phyloP scores from a whole-genome alignment of 2,113 vertebrate genomes.

The Agapornis roseicollis region DNA sequence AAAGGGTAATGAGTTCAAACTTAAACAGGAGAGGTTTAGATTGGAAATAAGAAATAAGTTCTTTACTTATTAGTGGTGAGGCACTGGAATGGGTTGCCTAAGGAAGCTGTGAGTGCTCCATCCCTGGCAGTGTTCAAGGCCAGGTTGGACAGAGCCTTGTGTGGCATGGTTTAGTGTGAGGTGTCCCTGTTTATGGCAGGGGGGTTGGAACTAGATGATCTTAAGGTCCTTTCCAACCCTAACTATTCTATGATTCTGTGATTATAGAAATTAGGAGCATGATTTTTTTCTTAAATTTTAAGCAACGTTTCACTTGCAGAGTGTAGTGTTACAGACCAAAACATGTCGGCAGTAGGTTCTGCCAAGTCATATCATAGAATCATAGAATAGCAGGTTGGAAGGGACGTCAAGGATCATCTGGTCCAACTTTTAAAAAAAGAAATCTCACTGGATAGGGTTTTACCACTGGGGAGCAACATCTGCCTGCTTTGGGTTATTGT shows the following conservation, averaged over 20 bases:
- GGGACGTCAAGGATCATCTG: neutral
- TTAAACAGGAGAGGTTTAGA: neutral
- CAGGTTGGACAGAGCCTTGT: no score
- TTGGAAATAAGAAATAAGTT: neutral
- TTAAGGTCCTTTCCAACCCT: neutral
- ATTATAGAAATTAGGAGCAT: neutral
- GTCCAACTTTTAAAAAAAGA: neutral
- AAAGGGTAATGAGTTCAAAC: neutral
- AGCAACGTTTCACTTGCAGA: rapidly evolving
- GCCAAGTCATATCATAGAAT: neutral
- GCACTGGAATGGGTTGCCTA: no score
- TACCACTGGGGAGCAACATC: neutral
- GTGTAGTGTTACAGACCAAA: neutral
- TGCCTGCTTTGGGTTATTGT: neutral
- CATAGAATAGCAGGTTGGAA: neutral
- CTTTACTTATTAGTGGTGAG: neutral
- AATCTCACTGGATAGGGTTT: neutral
- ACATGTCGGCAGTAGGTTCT: neutral
- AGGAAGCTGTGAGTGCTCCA: no score
- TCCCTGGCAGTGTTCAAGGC: no score
- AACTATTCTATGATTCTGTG: neutral
- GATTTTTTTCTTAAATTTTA: neutral
- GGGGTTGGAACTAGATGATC: neutral
- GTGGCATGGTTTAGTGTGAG: no score
- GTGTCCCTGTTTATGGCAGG: neutral